These are phyloP conservation scores for Porites evermanni DNA, from an alignment of 92 coral and sea anemone species.

Conservation along the genomic window DNA sequence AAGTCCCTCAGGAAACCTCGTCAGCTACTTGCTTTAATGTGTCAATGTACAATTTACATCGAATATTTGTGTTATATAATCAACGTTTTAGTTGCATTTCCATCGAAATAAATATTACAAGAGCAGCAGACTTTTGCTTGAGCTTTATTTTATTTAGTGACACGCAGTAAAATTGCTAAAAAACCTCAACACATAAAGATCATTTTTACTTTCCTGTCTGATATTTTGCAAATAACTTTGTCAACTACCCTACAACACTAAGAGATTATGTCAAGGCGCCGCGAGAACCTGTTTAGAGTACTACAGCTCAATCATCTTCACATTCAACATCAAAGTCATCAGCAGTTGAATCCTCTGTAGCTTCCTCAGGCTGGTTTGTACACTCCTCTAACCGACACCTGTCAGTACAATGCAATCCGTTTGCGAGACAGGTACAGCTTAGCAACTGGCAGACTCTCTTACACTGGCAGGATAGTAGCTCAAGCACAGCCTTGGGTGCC, in stretches of 20 bases:
- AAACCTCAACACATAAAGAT: too few relatives aligned
- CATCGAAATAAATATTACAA: too few relatives aligned
- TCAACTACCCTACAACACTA: too few relatives aligned
- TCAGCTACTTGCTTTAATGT: too few relatives aligned
- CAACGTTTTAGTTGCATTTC: too few relatives aligned
- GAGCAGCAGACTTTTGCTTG: too few relatives aligned
- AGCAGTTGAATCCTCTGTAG: neutral
- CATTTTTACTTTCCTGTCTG: too few relatives aligned
- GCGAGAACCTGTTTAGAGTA: neutral
- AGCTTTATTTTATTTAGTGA: neutral
- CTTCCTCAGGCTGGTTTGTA: slow-evolving; percentile 5
- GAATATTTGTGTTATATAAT: too few relatives aligned
- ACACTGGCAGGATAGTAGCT: slow-evolving; percentile 28
- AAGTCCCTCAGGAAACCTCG: too few relatives aligned
- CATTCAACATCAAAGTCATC: neutral
- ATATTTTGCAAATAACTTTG: too few relatives aligned
- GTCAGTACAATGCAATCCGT: neutral
- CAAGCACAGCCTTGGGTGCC: slow-evolving; percentile 47
- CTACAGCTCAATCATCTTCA: neutral
- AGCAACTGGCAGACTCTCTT: neutral
- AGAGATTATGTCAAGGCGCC: neutral
- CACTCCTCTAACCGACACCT: slow-evolving; percentile 3
- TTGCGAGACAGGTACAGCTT: slow-evolving; percentile 14
- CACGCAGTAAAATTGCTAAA: slow-evolving; percentile 1
- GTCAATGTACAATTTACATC: too few relatives aligned